Evolutionary conservation across 2,888 invertebrate genomes (phyloP), one percentile per base, ranked within the genome.

Genomic region (Tiphia femorata): DNA sequence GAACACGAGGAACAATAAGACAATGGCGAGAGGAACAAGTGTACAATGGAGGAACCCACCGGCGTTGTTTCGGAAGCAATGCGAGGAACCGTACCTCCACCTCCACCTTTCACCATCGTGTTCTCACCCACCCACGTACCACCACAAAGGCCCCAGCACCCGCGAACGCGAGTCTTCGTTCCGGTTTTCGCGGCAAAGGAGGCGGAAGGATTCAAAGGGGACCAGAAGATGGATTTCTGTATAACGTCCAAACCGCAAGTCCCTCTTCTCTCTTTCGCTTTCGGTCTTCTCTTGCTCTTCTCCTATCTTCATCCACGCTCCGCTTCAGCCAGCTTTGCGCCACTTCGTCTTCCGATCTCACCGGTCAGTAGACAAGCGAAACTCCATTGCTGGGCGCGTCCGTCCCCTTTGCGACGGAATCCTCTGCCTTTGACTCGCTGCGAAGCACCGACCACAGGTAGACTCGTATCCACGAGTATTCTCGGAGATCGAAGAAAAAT

Each of bases 1-100:
- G 58, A 63, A 60, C 68, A 58, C 58, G 60, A 56, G 54, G 68
- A 73, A 78, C 78, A 78, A 78, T 78, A 75, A 77, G 78, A 77
- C 77, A 78, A 78, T 76, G 62, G 51, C 29, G 27, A 27, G 19
- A 35, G 71, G 76, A 74, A 76, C 76, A 70, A 76, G 74, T 74
- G 75, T 75, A 78, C 75, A 76, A 77, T 76, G 75, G 72, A 62
- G 50, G 43, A 56, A 60, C 54, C 51, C 50, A 60, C 55, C 50
- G 55, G 59, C 57, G 65, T 71, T 68, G 67, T 72, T 49, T 27
- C 48, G 40, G 38, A 25, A 38, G 25, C 21, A 20, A 48, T 38
- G 38, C n/a, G n/a, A n/a, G n/a, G n/a, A n/a, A n/a, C n/a, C n/a
- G n/a, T n/a, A n/a, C n/a, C n/a, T n/a, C n/a, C n/a, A n/a, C n/a